These are phyloP conservation scores for Lamproptera curius DNA, from an alignment of 2,888 invertebrate genomes.

Conservation along the genomic window DNA sequence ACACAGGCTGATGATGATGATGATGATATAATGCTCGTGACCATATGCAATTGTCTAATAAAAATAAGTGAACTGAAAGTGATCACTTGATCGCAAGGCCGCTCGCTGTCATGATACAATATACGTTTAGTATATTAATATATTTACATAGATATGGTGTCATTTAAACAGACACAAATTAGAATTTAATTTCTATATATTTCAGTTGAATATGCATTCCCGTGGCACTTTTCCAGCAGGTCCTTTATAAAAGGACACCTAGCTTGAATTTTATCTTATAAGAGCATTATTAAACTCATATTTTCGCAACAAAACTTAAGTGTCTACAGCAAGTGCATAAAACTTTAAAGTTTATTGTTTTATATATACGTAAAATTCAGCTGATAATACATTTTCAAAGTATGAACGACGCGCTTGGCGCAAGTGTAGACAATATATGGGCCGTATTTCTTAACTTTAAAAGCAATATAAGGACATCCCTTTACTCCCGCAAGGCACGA, in stretches of 20 bases:
- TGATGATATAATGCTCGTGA: too few species aligned
- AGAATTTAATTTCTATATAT: neutral
- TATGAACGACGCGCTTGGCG: slow-evolving; percentile 39
- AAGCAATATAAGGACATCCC: slow-evolving; percentile 53
- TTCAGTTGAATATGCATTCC: too few species aligned
- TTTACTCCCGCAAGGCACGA: slow-evolving; percentile 32
- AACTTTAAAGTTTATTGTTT: slow-evolving; percentile 14
- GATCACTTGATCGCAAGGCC: too few species aligned
- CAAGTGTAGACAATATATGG: slow-evolving; percentile 58
- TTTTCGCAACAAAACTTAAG: neutral
- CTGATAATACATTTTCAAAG: slow-evolving; percentile 42
- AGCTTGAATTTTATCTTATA: neutral
- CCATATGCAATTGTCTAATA: too few species aligned
- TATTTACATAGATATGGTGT: too few species aligned
- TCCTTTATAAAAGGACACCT: too few species aligned
- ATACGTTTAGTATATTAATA: too few species aligned
- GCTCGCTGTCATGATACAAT: too few species aligned
- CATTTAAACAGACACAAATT: too few species aligned
- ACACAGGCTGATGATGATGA: too few species aligned
- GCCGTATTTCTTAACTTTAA: slow-evolving; percentile 60
- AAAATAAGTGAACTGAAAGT: too few species aligned
- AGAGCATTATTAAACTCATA: neutral
- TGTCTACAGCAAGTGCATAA: slow-evolving; percentile 8
- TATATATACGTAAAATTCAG: slow-evolving; percentile 13
- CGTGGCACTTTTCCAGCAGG: too few species aligned